phyloP scores from a whole-genome alignment of 1,140 invertebrate species.

The Drosophila setifemur region DNA sequence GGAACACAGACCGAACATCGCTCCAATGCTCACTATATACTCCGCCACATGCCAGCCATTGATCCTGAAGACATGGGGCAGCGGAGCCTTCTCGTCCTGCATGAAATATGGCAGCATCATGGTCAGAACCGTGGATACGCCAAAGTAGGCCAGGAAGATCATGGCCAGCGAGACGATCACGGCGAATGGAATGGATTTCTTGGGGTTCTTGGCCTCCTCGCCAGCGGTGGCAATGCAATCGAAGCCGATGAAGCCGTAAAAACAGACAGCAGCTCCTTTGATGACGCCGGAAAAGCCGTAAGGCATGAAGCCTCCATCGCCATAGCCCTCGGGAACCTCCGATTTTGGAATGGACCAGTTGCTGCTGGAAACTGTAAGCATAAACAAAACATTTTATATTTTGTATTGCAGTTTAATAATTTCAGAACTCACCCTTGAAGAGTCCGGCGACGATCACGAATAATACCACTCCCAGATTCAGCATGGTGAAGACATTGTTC shows the following conservation, averaged over 20 bases:
- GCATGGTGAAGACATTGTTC: slow-evolving; percentile 94
- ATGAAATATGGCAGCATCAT: slow-evolving; percentile 95
- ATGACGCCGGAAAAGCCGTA: slow-evolving; percentile 91
- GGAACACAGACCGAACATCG: slow-evolving; percentile 88
- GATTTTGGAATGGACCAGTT: slow-evolving; percentile 88
- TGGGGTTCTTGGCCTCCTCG: slow-evolving; percentile 94
- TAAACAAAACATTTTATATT: not conserved
- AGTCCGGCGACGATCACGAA: slow-evolving; percentile 92
- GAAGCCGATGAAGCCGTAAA: slow-evolving; percentile 96
- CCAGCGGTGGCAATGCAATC: slow-evolving; percentile 93
- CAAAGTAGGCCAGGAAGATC: slow-evolving; percentile 94
- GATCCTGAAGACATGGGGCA: slow-evolving; percentile 87
- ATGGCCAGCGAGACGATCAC: slow-evolving; percentile 92
- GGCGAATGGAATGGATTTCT: slow-evolving; percentile 93
- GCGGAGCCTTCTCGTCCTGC: slow-evolving; percentile 88
- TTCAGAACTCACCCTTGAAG: slow-evolving; percentile 87
- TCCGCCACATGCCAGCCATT: slow-evolving; percentile 88
- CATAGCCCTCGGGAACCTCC: slow-evolving; percentile 85
- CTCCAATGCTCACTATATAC: slow-evolving; percentile 89
- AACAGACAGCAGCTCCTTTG: slow-evolving; percentile 93
- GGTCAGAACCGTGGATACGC: slow-evolving; percentile 93
- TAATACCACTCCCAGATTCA: slow-evolving; percentile 92
- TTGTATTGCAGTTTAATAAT: not conserved
- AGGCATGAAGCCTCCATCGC: slow-evolving; percentile 91
- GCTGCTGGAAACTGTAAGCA: slow-evolving; percentile 50